Conservation (phyloP, 2,888 invertebrate species). For the Troides aeacus region DNA sequence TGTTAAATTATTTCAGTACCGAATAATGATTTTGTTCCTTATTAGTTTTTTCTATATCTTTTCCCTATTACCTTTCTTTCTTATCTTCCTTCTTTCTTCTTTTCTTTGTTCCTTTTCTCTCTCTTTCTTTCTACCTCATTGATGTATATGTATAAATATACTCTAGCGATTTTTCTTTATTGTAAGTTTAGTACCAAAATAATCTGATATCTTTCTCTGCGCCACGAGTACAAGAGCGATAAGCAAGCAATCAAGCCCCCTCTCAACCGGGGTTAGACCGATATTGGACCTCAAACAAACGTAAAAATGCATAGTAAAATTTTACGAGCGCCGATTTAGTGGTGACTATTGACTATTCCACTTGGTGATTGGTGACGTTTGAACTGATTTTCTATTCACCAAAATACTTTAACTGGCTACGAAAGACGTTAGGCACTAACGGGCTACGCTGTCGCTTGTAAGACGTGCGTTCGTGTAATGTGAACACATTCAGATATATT, state of each 20-base stretch:
- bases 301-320: constrained; percentile 74
- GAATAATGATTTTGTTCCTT: no score
- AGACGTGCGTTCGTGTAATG: neutral
- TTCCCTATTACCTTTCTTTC: no score
- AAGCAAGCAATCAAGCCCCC: constrained; percentile 62
- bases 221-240: constrained; percentile 36
- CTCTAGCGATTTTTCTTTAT: no score
- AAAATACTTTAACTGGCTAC: constrained; percentile 14
- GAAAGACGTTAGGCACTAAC: neutral
- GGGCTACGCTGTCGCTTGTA: neutral
- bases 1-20: no score
- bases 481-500: constrained; percentile 11
- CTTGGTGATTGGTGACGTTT: constrained; percentile 29
- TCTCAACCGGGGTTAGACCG: constrained; percentile 57
- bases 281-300: constrained; percentile 72
- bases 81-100: no score
- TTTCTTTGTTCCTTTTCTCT: no score
- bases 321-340: constrained; percentile 65
- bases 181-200: neutral
- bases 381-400: constrained; percentile 32
- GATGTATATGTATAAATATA: no score
- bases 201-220: constrained; percentile 28
- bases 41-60: no score
- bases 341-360: constrained; percentile 61
- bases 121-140: no score